Base-by-base conservation (phyloP, 2,888 invertebrate genomes). In the Lacanobia oleracea region DNA sequence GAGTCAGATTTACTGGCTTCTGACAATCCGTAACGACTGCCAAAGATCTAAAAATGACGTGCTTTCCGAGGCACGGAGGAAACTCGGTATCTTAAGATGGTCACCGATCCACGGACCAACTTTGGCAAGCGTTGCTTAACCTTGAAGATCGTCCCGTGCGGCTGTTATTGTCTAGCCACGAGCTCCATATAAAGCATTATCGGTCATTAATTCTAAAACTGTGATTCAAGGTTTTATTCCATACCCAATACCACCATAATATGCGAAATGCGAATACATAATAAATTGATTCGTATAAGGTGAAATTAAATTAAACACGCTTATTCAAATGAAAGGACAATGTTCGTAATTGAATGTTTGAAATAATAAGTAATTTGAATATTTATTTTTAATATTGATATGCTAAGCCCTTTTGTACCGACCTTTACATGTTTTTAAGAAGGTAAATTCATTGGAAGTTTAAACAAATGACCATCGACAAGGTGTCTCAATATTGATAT, bases 221-320 rank as follows among this genome's bases (percentile, higher is more conserved):
- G 62, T 72, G 50, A 56, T 33, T 76, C 86, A 84, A 84, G 76
- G 82, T 65, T 63, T 50, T 12, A 57, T 67, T 57, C 45, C 50
- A 45, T 76, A 57, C 81, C 16, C 45, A 83, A 72, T 27, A 67
- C 50, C 27, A 56, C 53, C 27, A 43, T 48, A 9, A 59, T 40
- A 57, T 50, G 40, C 63, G 61, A 48, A 45, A 57, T 50, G 40
- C 63, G 61, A 48, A 45, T 33, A 60, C 14, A 23, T n/a, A 48
- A 12, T 5, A 48, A 67, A 64, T 71, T 70, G 66, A 66, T 75
- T 73, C 18, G 21, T 53, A 53, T 21, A n/a, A 54, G 27, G 51
- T 61, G 33, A 62, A 60, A 76, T 67, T 45, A 48, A 72, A 71
- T 65, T 63, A 40, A 66, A 69, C 7, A 43, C 40, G 48, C 53